Base-by-base conservation (phyloP, 2,888 invertebrate genomes). In the Microchrysa polita region DNA sequence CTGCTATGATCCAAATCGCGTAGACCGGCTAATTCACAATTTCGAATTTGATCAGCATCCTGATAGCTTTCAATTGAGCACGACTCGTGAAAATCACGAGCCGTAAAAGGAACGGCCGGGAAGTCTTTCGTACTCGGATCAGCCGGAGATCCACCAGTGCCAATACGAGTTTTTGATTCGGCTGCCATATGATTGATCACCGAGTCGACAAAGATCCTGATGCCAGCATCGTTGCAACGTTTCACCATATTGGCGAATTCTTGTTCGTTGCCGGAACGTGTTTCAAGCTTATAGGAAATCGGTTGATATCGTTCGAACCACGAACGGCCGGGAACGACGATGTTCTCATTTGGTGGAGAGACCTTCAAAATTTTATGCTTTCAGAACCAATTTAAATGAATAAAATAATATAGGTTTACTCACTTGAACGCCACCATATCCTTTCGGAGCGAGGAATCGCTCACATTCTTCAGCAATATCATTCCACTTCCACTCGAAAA, bases 231-330 rank as follows among this genome's bases (percentile, higher is more conserved):
- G 81, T 94, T 94, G 81, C 95, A 95, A 63, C 93, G 86, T 20
- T 85, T 83, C 1, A 92, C 90, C 95, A 95, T 95, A 76, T 88
- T 85, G 20, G 84, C 80, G 80, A 95, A 92, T 76, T 91, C 89
- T 12, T 83, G 80, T 79, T 92, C 91, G 77, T 88, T 88, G 20
- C 95, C 95, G 44, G 93, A 93, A 74, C 94, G 87, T 0, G 93
- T 93, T 1, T 82, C 81, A 40, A 93, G 84, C 14, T 86, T 85
- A 85, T 94, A 95, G 20, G 93, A 93, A 57, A 94, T 89, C 0
- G 93, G 93, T 82, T 94, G 94, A 82, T 94, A 94, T 16, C 94
- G 86, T 81, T 94, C 93, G 89, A 90, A 95, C 95, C 95, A 95
- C 0, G 94, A 92, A 0, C 91, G 86, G 69, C 85, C 84, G 2